Percentiles rank a stretch among this genome's conserved stretches.
These are phyloP conservation scores for Uria lomvia DNA, from an alignment of 2,113 vertebrate species.

Conservation along the genomic window DNA sequence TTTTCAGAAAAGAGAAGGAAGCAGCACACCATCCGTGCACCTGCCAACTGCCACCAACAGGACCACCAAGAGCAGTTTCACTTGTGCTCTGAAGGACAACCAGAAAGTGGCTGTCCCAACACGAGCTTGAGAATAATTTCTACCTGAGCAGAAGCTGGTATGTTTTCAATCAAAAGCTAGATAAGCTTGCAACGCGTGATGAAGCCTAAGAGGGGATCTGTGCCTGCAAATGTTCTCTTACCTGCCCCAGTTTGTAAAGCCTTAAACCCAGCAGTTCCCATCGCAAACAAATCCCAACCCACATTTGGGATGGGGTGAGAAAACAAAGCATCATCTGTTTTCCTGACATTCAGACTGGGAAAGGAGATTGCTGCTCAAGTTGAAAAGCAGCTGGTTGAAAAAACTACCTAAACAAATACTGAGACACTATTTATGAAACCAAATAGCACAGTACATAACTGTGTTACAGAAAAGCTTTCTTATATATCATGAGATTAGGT, in stretches of 20 bases:
- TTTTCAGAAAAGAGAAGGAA: not conserved
- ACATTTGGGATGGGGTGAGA: not conserved
- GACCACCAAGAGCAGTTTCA: not conserved
- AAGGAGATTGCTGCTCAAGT: not conserved
- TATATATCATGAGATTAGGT: not conserved
- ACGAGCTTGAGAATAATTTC: not conserved
- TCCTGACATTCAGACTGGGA: not conserved
- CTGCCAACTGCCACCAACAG: not conserved
- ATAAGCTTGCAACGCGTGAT: fast-evolving
- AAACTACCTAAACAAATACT: not conserved
- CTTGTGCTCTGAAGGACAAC: not conserved
- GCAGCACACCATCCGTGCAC: fast-evolving
- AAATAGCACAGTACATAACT: not conserved
- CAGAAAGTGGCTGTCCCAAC: not conserved
- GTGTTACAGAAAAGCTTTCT: not conserved
- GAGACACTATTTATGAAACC: not conserved
- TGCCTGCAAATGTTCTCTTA: not conserved
- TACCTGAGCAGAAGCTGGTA: not conserved
- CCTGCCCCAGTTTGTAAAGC: not conserved
- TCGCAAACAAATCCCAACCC: not conserved
- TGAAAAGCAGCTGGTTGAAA: not conserved
- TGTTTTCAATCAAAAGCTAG: not conserved
- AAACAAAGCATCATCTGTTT: not conserved
- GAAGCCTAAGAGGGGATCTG: not conserved
- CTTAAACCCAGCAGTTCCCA: not conserved